Evolutionary conservation across 2,888 invertebrate genomes (phyloP).

Genomic region (Ichneumoninae sp.): DNA sequence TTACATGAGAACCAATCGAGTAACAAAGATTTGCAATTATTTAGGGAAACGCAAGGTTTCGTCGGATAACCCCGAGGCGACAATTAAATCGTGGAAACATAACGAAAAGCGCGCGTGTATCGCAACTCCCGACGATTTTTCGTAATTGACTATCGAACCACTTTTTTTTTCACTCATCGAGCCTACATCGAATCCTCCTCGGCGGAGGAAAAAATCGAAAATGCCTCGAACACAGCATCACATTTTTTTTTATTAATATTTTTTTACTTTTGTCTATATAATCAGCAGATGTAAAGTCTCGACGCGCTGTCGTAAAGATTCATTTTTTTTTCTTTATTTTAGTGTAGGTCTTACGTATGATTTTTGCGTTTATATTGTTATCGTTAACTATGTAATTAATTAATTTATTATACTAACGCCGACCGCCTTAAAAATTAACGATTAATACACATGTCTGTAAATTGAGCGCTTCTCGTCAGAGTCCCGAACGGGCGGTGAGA

Average conservation of each 20-base stretch:
- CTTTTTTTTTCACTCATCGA: constrained; percentile 24
- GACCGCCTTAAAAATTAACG: constrained; percentile 59
- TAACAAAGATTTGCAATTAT: background rate
- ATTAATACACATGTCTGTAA: constrained; percentile 73
- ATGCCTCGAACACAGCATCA: background rate
- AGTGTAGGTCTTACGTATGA: constrained; percentile 25
- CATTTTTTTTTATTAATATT: background rate
- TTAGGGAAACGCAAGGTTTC: background rate
- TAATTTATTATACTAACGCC: constrained; percentile 26
- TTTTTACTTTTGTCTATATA: background rate
- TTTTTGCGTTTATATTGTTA: constrained; percentile 44
- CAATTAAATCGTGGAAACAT: background rate
- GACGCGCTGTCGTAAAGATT: constrained; percentile 8
- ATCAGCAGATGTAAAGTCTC: constrained; percentile 29
- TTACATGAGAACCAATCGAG: background rate
- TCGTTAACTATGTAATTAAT: constrained; percentile 45
- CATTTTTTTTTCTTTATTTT: background rate
- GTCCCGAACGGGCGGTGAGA: constrained; percentile 49
- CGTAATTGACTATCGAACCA: constrained; percentile 50
- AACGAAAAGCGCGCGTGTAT: background rate
- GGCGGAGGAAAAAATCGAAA: too few species aligned
- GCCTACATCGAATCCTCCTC: background rate
- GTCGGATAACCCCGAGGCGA: background rate
- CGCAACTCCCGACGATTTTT: constrained; percentile 34
- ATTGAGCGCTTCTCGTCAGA: constrained; percentile 74